phyloP scores from a whole-genome alignment of 2,113 vertebrate species.

The Bos taurus region ARS-UCD2.0 NC_037330.1:24009001-24009500 shows the following conservation, averaged over 20 bases:
- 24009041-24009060: slow-evolving; percentile 59
- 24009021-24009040: slow-evolving; percentile 63
- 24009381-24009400: neutral
- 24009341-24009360: neutral
- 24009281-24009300: neutral
- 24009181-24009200: slow-evolving; percentile 29
- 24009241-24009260: slow-evolving; percentile 45
- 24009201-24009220: slow-evolving; percentile 27
- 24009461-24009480: neutral
- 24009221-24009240: slow-evolving; percentile 26
- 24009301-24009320: neutral
- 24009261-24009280: slow-evolving; percentile 21
- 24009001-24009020: slow-evolving; percentile 47
- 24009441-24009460: neutral
- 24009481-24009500: neutral
- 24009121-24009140: slow-evolving; percentile 54
- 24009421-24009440: neutral
- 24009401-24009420: neutral
- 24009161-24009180: neutral
- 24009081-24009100: slow-evolving; percentile 60
- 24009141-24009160: slow-evolving; percentile 44
- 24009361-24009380: neutral
- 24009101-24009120: slow-evolving; percentile 60
- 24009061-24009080: slow-evolving; percentile 56
- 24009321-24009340: neutral